Evolutionary conservation across 2,113 vertebrate species (phyloP).

Genomic region (Symphodus melops): DNA sequence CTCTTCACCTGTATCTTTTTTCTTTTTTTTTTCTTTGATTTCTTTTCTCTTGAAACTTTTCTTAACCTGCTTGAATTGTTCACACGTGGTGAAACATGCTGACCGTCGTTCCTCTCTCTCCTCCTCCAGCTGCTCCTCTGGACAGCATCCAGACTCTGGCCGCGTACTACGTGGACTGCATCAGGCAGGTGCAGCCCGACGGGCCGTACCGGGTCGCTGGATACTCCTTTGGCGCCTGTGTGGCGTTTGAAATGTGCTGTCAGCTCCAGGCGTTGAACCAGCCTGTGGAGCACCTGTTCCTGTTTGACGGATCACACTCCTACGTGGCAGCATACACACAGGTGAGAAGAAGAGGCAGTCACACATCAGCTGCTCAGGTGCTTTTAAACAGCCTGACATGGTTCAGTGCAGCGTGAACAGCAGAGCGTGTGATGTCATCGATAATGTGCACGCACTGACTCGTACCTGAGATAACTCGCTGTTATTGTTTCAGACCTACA

Average conservation of each 20-base stretch:
- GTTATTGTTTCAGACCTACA: conserved; percentile 85
- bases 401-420: not conserved
- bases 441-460: too few relatives aligned
- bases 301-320: conserved; percentile 94
- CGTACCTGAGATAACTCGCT: not conserved
- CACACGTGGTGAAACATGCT: not conserved
- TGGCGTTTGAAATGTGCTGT: conserved; percentile 97
- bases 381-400: too few relatives aligned
- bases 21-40: too few relatives aligned
- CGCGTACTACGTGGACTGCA: conserved; percentile 89
- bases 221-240: conserved; percentile 97
- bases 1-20: too few relatives aligned
- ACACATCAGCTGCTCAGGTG: too few relatives aligned
- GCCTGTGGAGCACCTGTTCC: conserved; percentile 88
- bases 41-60: too few relatives aligned
- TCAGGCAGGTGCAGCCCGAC: conserved; percentile 91
- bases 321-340: conserved; percentile 95
- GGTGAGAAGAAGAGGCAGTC: conserved; percentile 77
- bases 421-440: too few relatives aligned
- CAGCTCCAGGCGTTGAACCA: conserved; percentile 89
- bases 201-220: conserved; percentile 94
- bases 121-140: conserved; percentile 88
- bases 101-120: not conserved
- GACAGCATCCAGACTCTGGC: conserved; percentile 94
- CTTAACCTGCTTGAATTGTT: too few relatives aligned